A percentile compares a stretch with the other conserved stretches of the same genome.
Evolutionary conservation across 2,113 vertebrate genomes (phyloP).

Genomic region (Osmerus eperlanus): DNA sequence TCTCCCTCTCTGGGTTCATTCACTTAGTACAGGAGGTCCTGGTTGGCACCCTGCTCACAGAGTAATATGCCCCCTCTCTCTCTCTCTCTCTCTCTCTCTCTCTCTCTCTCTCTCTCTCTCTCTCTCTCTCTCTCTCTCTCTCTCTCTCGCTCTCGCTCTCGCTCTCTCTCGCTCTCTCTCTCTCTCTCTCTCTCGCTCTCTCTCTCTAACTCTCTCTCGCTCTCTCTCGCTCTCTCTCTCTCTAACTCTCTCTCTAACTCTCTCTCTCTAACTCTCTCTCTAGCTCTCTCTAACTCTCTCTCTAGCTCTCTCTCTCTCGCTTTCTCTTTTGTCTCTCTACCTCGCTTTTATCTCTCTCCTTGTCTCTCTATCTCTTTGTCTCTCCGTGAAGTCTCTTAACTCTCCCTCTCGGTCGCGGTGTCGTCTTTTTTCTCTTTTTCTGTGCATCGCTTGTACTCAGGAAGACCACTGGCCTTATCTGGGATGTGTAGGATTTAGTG

Average conservation of each 20-base stretch:
- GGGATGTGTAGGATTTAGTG: constrained; percentile 64
- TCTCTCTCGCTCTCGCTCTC: not conserved
- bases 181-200: constrained; percentile 48
- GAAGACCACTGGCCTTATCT: constrained; percentile 63
- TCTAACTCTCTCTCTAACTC: constrained; percentile 47
- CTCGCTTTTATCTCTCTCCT: constrained; percentile 28
- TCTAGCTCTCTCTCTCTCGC: constrained; percentile 44
- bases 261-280: not conserved
- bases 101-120: constrained; percentile 7
- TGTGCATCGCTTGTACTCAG: constrained; percentile 45
- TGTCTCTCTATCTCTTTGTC: too few relatives aligned
- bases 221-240: constrained; percentile 1
- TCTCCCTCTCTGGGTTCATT: constrained; percentile 32
- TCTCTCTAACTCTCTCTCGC: not conserved
- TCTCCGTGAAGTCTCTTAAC: too few relatives aligned
- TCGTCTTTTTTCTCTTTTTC: not conserved
- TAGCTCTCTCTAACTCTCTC: not conserved
- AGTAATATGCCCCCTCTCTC: constrained; percentile 36
- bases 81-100: constrained; percentile 28
- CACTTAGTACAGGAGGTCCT: constrained; percentile 19
- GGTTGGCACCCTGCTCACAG: not conserved
- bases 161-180: not conserved
- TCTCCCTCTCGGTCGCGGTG: not conserved
- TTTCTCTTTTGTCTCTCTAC: constrained; percentile 6
- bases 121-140: constrained; percentile 16